Evolutionary conservation across 30 jellyfish, hydroid and myxozoan species (phyloP).

Genomic region (Catostylus mosaicus): DNA sequence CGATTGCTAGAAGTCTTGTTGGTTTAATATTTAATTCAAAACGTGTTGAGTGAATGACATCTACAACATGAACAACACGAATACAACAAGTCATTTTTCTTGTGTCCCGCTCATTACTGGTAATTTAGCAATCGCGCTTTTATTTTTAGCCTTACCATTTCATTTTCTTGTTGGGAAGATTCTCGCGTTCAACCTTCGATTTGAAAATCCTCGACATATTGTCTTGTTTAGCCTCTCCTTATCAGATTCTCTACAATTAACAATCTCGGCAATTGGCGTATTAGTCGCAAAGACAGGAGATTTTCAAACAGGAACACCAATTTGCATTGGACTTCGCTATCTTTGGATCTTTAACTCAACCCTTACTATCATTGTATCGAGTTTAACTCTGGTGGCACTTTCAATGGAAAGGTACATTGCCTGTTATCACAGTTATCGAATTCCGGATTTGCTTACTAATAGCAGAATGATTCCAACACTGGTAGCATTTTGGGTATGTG

Average conservation of each 20-base stretch:
- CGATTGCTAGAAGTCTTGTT: too few species aligned
- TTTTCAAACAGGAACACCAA: not conserved
- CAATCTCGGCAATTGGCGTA: not conserved
- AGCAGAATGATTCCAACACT: not conserved
- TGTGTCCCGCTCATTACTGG: not conserved
- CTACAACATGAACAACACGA: not conserved
- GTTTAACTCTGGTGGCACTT: not conserved
- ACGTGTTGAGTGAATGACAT: too few species aligned
- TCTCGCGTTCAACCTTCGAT: not conserved
- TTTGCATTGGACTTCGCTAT: not conserved
- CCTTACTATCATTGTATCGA: not conserved
- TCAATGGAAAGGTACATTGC: conserved; percentile 17
- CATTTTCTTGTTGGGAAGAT: not conserved
- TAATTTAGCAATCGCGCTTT: not conserved
- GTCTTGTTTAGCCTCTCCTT: not conserved
- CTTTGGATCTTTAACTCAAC: not conserved
- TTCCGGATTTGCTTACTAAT: conserved; percentile 5
- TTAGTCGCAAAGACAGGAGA: not conserved
- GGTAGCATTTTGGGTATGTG: not conserved
- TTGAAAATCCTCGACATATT: not conserved
- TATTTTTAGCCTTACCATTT: not conserved
- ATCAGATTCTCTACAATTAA: not conserved
- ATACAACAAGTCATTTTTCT: not conserved
- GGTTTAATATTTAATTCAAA: too few species aligned
- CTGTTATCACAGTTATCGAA: not conserved